These are phyloP conservation scores for Bombus cullumanus DNA, from an alignment of 1,140 invertebrate genomes.

Conservation along the genomic window DNA sequence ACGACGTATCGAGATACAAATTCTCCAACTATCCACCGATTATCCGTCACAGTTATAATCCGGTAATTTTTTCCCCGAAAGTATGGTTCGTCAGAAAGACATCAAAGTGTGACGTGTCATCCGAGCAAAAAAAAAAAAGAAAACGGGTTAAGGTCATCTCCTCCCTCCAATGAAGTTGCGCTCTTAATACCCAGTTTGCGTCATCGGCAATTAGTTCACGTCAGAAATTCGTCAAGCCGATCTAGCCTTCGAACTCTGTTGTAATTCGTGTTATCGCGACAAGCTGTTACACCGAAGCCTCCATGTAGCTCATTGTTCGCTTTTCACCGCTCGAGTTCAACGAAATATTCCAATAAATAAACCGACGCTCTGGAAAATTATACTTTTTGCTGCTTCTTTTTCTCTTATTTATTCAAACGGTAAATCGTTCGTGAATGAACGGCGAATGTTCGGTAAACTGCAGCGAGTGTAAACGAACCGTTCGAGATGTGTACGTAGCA, in stretches of 20 bases:
- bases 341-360: background rate
- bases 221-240: slow-evolving; percentile 26
- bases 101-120: background rate
- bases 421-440: slow-evolving; percentile 2
- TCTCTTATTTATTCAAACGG: background rate
- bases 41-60: too few relatives aligned
- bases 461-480: background rate
- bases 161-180: background rate
- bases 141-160: background rate
- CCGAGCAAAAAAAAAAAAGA: background rate
- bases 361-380: background rate
- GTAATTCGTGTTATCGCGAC: slow-evolving; percentile 25
- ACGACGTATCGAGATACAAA: background rate
- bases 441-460: background rate
- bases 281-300: background rate
- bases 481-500: background rate
- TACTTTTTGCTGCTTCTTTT: background rate
- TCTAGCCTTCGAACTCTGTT: slow-evolving; percentile 39
- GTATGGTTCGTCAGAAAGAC: background rate
- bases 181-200: background rate
- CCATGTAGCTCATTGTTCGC: background rate
- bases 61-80: background rate
- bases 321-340: background rate
- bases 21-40: background rate
- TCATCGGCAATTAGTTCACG: slow-evolving; percentile 25